phyloP scores from a whole-genome alignment of 1,140 invertebrate genomes.

The Drosophila pallidifrons region DNA sequence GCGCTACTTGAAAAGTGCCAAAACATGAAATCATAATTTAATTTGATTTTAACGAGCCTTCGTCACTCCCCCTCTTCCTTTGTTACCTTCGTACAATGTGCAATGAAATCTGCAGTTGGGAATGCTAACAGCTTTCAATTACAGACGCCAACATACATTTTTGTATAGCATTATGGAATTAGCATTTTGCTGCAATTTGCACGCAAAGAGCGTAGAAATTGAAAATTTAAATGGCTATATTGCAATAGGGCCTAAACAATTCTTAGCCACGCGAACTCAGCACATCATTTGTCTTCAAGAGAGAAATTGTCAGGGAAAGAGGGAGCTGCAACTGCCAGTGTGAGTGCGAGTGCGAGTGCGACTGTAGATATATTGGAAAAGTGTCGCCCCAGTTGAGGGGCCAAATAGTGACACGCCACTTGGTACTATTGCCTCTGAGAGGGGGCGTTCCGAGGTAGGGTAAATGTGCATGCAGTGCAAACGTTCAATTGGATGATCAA shows the following conservation, averaged over 20 bases:
- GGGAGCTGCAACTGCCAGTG: not conserved
- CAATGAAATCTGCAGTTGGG: conserved; percentile 3
- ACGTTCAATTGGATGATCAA: conserved; percentile 85
- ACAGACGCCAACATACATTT: conserved; percentile 52
- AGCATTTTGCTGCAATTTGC: conserved; percentile 70
- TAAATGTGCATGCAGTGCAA: conserved; percentile 66
- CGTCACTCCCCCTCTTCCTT: not conserved
- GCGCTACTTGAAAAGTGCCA: conserved; percentile 61
- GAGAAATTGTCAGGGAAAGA: not conserved
- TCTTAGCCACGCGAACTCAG: conserved; percentile 58
- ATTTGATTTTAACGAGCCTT: conserved; percentile 63
- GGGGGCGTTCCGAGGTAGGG: conserved; percentile 41
- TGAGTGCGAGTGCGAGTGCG: conserved; percentile 3
- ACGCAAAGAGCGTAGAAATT: conserved; percentile 63
- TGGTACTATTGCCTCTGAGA: conserved; percentile 53
- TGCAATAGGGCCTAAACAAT: conserved; percentile 43
- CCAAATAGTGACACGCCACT: conserved; percentile 79
- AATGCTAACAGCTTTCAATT: conserved; percentile 55
- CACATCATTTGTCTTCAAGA: conserved; percentile 57
- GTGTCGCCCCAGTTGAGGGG: conserved; percentile 71
- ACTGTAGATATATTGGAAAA: conserved; percentile 57
- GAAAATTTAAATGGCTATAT: conserved; percentile 36
- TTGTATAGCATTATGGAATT: conserved; percentile 47
- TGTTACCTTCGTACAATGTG: not conserved
- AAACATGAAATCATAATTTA: conserved; percentile 81